Conservation (phyloP, 2,113 vertebrate species). For the Cichladusa arquata region DNA sequence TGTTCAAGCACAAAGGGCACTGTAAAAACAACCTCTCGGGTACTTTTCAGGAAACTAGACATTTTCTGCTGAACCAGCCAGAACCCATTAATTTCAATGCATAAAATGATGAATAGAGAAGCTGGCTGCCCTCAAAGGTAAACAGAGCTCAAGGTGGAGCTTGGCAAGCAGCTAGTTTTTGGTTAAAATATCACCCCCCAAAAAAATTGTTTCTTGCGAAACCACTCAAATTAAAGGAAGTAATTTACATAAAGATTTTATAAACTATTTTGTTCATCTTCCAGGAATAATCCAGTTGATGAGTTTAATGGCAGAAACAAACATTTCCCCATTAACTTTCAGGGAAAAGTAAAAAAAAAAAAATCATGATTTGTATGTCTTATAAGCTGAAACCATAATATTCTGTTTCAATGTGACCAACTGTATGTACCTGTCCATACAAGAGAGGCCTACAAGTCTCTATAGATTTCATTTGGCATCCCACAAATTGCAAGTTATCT, state of each 20-base stretch:
- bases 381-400: neutral
- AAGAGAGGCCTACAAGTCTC: neutral
- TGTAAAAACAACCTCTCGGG: neutral
- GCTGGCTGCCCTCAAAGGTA: neutral
- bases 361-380: neutral
- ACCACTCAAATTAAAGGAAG: neutral
- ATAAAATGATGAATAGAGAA: neutral
- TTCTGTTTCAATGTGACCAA: neutral
- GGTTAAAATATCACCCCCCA: neutral
- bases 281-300: neutral
- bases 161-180: neutral
- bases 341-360: neutral
- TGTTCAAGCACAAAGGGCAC: neutral
- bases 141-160: neutral
- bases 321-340: neutral
- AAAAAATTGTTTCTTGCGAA: neutral
- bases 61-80: constrained; percentile 42
- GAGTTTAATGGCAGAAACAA: neutral
- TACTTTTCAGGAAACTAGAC: constrained; percentile 28
- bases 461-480: neutral
- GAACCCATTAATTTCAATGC: neutral
- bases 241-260: neutral
- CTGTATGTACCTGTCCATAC: neutral
- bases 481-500: neutral
- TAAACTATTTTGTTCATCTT: neutral